phyloP scores from a whole-genome alignment of 2,888 invertebrate genomes.

The Tillus elongatus region DNA sequence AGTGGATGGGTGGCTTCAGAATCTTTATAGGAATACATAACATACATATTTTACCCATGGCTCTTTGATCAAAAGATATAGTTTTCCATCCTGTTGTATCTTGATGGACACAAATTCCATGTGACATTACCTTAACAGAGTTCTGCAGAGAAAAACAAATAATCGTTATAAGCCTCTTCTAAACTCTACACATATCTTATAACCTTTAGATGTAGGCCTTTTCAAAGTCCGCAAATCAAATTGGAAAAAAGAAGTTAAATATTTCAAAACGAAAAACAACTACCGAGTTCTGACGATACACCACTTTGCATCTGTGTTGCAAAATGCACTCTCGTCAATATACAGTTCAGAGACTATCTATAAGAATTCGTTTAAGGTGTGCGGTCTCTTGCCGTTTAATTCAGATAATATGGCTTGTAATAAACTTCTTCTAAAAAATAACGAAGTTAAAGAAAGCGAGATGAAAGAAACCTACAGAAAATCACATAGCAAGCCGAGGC shows the following conservation, averaged over 20 bases:
- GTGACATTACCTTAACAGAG: constrained; percentile 11
- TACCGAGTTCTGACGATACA: constrained; percentile 21
- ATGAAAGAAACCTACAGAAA: constrained; percentile 8
- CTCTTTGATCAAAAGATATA: constrained; percentile 10
- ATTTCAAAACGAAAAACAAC: constrained; percentile 20
- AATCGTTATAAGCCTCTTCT: constrained; percentile 10
- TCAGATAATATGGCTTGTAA: constrained; percentile 15
- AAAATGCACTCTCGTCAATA: constrained; percentile 19
- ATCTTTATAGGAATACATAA: constrained; percentile 10
- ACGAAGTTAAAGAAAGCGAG: constrained; percentile 6
- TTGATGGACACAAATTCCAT: constrained; percentile 13
- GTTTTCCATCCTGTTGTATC: constrained; percentile 13
- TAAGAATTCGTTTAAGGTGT: constrained; percentile 25
- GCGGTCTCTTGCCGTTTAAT: constrained; percentile 24
- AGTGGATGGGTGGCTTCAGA: constrained; percentile 10
- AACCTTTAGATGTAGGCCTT: constrained; percentile 29
- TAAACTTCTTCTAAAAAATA: constrained; percentile 10
- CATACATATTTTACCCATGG: constrained; percentile 13
- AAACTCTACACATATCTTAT: constrained; percentile 10
- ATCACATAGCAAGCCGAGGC: too few species aligned
- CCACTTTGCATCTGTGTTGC: constrained; percentile 24
- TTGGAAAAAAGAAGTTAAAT: constrained; percentile 27
- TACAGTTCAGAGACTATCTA: constrained; percentile 8
- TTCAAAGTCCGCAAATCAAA: constrained; percentile 29
- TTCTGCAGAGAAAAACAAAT: constrained; percentile 15